phyloP scores from a whole-genome alignment of 1,140 invertebrate species.

The Plodia interpunctella region DNA sequence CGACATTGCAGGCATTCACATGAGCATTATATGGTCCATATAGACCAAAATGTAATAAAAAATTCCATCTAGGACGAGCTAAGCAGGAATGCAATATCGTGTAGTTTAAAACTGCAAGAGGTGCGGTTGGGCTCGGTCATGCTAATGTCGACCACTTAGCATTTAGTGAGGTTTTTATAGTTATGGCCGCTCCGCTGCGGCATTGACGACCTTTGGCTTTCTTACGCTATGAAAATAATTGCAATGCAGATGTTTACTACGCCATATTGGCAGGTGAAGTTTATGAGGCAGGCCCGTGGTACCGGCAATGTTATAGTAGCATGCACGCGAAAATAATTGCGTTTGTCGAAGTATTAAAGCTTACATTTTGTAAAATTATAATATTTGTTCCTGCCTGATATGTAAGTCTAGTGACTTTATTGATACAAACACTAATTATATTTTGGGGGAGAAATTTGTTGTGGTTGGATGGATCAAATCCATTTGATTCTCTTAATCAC shows the following conservation, averaged over 20 bases:
- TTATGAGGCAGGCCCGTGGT: not conserved
- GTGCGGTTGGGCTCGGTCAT: not conserved
- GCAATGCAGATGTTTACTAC: not conserved
- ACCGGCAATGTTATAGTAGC: too few species aligned
- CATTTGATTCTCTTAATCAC: too few species aligned
- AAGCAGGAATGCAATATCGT: not conserved
- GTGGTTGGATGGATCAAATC: too few species aligned
- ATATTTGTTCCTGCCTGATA: too few species aligned
- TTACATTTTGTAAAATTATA: too few species aligned
- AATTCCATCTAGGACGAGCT: not conserved
- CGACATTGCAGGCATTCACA: too few species aligned
- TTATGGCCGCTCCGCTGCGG: not conserved
- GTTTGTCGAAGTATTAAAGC: too few species aligned
- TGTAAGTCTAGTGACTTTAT: too few species aligned
- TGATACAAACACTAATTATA: too few species aligned
- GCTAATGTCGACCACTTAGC: not conserved
- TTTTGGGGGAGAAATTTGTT: too few species aligned
- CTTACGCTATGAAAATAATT: conserved; percentile 1
- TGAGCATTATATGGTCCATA: too few species aligned
- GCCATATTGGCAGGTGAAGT: not conserved
- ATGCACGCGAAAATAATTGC: too few species aligned
- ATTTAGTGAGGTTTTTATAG: conserved; percentile 2
- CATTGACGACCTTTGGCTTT: not conserved
- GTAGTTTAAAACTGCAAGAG: not conserved
- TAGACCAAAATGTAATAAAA: not conserved